Conservation (phyloP, 2,797 vertebrate species). For the Syndactyla subalaris region DNA sequence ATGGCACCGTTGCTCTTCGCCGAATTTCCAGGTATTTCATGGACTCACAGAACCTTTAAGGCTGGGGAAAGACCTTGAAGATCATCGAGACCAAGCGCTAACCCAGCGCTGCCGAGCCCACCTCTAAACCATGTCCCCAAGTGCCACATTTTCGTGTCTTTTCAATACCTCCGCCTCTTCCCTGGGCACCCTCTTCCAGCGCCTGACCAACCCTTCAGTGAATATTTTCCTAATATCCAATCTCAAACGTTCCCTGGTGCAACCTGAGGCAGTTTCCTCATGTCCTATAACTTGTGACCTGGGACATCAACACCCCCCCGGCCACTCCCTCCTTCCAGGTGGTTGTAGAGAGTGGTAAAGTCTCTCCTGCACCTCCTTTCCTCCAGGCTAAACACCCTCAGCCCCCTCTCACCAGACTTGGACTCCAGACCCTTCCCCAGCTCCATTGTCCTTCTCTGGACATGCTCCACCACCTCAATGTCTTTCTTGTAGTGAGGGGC, state of each 20-base stretch:
- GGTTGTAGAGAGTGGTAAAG: background rate
- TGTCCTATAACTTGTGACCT: accelerated
- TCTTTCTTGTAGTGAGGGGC: background rate
- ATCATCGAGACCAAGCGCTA: accelerated
- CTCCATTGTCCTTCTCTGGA: accelerated
- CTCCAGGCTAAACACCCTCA: background rate
- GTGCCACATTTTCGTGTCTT: accelerated
- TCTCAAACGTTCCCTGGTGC: background rate
- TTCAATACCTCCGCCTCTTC: background rate
- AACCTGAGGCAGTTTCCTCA: background rate
- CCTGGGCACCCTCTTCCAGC: background rate
- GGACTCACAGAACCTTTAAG: accelerated
- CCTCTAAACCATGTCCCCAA: background rate
- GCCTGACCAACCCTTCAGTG: too few species aligned
- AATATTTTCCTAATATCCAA: background rate
- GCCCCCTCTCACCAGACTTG: background rate
- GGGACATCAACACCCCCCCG: too few species aligned
- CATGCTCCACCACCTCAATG: accelerated
- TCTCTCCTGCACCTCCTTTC: background rate
- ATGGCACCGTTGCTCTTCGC: slow-evolving; percentile 6
- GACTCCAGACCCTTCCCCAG: background rate
- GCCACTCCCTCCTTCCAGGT: too few species aligned
- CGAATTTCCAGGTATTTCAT: accelerated
- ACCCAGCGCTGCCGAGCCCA: background rate
- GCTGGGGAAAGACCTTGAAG: too few species aligned